These are phyloP conservation scores for Propithecus deckenii DNA, from an alignment of 2,797 vertebrate genomes.

Conservation along the genomic window DNA sequence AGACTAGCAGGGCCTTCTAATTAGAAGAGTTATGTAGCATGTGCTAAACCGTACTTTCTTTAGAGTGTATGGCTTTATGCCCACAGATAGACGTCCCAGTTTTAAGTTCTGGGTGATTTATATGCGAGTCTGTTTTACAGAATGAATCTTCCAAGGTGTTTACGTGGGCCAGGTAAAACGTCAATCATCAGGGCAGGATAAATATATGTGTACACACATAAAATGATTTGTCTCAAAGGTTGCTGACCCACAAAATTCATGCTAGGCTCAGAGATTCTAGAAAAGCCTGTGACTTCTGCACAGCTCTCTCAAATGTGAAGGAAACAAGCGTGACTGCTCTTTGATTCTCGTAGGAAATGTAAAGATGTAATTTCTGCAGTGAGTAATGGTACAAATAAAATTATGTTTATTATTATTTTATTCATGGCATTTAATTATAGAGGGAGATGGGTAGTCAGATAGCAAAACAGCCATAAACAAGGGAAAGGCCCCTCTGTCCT, in stretches of 20 bases:
- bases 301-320: background rate
- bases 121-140: conserved; percentile 60
- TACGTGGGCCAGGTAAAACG: conserved; percentile 49
- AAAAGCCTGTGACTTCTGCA: background rate
- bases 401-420: conserved; percentile 76
- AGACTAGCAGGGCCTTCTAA: background rate
- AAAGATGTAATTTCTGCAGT: conserved; percentile 65
- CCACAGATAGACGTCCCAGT: background rate
- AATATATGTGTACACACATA: background rate
- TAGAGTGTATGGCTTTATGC: background rate
- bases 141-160: conserved; percentile 52
- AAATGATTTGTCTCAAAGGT: conserved; percentile 30
- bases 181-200: background rate
- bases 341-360: conserved; percentile 58
- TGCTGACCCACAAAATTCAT: background rate
- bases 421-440: conserved; percentile 61
- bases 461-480: conserved; percentile 67
- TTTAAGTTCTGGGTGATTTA: conserved; percentile 41
- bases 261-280: background rate
- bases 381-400: conserved; percentile 67
- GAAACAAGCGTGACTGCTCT: background rate
- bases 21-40: background rate
- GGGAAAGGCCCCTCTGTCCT: conserved; percentile 52
- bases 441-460: conserved; percentile 70
- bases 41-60: conserved; percentile 19